Base-by-base conservation (phyloP, 2,797 vertebrate species). In the Mormyrops attenuatus region DNA sequence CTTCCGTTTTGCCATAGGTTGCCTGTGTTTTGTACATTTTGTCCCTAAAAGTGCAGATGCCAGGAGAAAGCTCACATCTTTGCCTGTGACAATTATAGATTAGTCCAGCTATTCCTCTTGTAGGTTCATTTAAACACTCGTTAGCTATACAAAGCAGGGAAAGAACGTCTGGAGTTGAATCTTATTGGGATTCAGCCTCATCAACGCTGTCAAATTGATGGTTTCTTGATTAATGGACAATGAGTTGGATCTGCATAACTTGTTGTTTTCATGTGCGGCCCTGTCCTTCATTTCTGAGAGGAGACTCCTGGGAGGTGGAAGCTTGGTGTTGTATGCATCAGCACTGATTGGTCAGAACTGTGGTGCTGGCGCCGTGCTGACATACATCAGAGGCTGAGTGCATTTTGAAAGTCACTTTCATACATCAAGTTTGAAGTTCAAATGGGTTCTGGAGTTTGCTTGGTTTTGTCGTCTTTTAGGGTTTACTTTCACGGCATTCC, bases 141-240 rank as follows among this genome's bases (percentile, higher is more conserved):
- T 93, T 92, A 92, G 90, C 85, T 89, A 90, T 91, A 90, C 90
- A 80, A 85, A 90, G 60, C 55, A 87, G 38, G 77, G 82, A 5
- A 6, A 55, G 60, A 49, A 47, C 88, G 50, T 88, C 80, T 73
- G 85, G 50, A 88, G 88, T 84, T 86, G 41, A 82, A 52, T 50
- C 80, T 88, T 63, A 92, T 92, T 91, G 90, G 90, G 91, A 92
- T 92, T 92, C 91, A 89, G 90, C 88, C 77, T 88, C 88, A 85
- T 53, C 52, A 13, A 87, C 52, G 94, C 94, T 96, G 95, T 96
- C 95, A 93, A 95, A 96, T 94, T 91, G 93, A 95, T 94, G 95
- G 94, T 94, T 94, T 94, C 93, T 93, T 96, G 95, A 95, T 95
- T 96, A 95, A 96, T 95, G 95, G 95, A 95, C 92, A 94, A 93